Evolutionary conservation across 2,113 vertebrate species (phyloP), one percentile per base, ranked within the genome.

Genomic region (Illadopsis cleaveri): DNA sequence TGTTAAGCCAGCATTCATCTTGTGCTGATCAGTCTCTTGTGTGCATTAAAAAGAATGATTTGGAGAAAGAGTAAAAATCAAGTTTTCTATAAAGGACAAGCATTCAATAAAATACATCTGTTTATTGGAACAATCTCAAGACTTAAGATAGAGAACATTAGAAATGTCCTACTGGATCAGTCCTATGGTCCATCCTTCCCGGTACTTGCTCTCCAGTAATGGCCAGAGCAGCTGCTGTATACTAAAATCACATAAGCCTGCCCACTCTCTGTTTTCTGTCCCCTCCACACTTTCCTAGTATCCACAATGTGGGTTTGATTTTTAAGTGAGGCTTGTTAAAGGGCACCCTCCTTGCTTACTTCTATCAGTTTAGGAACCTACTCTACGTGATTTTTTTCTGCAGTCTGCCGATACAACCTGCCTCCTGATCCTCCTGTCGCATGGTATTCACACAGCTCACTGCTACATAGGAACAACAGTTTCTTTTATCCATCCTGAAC

Each of bases 41-140:
- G 60, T 37, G 31, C n/a, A 60, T 82, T 60, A 82, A 81, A 94
- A 82, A 42, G 15, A 91, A 89, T 37, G 14, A 47, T 50, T 91
- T 79, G 44, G 30, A 71, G 17, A 78, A 51, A 92, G 24, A 58
- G 18, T 10, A n/a, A 91, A 90, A 92, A 51, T 44, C 60, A 70
- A 71, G 11, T 16, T 71, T 71, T 89, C 6, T 25, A 22, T 50
- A 37, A 75, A 94, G 60, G 25, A 71, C 30, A 68, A 82, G 42
- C 24, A 31, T 64, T 89, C 51, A 54, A 62, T 81, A 70, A 58
- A 42, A 61, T 37, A 23, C 4, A 66, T 10, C 38, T 89, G 53
- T 76, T 86, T 54, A 86, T 25, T 40, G 19, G 22, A 66, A 71
- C 21, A 48, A 58, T 38, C 33, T 54, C 33, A 47, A 73, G 16